phyloP scores from a whole-genome alignment of 2,797 vertebrate genomes.

The Pipistrellus kuhlii region DNA sequence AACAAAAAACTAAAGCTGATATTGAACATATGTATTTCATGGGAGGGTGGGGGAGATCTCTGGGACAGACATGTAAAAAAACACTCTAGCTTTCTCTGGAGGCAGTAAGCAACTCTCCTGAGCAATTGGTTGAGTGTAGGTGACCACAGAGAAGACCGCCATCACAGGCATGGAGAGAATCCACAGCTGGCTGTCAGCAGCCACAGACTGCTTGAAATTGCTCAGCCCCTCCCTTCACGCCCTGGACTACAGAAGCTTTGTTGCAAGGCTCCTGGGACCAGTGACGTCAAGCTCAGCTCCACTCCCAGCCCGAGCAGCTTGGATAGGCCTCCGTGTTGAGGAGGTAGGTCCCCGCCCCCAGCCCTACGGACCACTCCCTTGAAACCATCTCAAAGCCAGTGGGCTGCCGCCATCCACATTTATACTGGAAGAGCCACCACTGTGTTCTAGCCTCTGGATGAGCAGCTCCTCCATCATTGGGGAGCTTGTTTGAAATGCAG shows the following conservation, averaged over 20 bases:
- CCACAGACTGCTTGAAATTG: neutral
- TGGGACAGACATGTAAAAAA: slow-evolving; percentile 42
- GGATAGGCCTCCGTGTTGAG: neutral
- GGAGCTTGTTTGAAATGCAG: neutral
- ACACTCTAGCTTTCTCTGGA: slow-evolving; percentile 6
- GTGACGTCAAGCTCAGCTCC: neutral
- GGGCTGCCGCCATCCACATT: neutral
- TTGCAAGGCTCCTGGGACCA: neutral
- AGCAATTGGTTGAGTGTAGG: neutral
- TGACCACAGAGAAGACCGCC: slow-evolving; percentile 12
- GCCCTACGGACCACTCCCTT: rapidly evolving
- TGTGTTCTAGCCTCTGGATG: neutral
- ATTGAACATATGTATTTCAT: neutral
- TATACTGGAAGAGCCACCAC: neutral
- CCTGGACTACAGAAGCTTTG: neutral
- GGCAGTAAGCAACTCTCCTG: neutral
- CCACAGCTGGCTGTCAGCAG: neutral
- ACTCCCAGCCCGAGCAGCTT: neutral
- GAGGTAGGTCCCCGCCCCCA: neutral
- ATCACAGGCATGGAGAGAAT: rapidly evolving
- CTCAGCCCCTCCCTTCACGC: neutral
- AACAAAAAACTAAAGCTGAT: neutral
- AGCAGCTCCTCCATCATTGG: neutral
- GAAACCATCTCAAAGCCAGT: neutral
- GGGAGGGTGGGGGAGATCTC: neutral